phyloP scores from a whole-genome alignment of 2,113 vertebrate species.

The Callorhinus ursinus region DNA sequence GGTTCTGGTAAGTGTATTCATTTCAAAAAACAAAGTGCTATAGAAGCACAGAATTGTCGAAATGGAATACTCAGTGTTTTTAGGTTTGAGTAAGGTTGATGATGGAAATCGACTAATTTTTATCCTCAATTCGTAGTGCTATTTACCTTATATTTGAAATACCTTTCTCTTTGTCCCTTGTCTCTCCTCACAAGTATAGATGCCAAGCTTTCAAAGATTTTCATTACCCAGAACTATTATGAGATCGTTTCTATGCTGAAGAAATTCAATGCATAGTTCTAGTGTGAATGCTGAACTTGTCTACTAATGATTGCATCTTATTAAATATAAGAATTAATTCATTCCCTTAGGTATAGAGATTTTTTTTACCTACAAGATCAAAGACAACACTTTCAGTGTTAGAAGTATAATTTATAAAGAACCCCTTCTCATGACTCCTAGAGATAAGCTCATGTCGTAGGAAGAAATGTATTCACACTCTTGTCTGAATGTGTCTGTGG shows the following conservation, averaged over 20 bases:
- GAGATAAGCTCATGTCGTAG: not conserved
- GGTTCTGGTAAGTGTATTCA: constrained; percentile 52
- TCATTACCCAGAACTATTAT: not conserved
- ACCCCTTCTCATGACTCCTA: not conserved
- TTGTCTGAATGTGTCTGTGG: constrained; percentile 41
- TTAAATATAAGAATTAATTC: constrained; percentile 75
- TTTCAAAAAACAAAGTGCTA: not conserved
- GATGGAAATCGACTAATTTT: not conserved
- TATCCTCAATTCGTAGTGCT: not conserved
- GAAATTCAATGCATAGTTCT: constrained; percentile 36
- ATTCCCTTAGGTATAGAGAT: constrained; percentile 60
- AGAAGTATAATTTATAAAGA: constrained; percentile 63
- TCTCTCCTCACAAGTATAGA: not conserved
- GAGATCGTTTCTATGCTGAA: constrained; percentile 10
- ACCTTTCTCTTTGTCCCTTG: not conserved
- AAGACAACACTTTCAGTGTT: constrained; percentile 62
- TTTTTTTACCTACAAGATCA: constrained; percentile 72
- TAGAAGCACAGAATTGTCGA: not conserved
- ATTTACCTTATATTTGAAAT: constrained; percentile 34
- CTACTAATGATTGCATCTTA: constrained; percentile 68
- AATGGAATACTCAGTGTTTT: not conserved
- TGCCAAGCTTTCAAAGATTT: not conserved
- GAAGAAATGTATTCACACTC: constrained; percentile 58
- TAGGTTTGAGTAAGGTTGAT: not conserved
- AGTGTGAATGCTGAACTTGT: constrained; percentile 39